Conservation (phyloP, 2,888 invertebrate genomes). For the Oegoconia quadripuncta region DNA sequence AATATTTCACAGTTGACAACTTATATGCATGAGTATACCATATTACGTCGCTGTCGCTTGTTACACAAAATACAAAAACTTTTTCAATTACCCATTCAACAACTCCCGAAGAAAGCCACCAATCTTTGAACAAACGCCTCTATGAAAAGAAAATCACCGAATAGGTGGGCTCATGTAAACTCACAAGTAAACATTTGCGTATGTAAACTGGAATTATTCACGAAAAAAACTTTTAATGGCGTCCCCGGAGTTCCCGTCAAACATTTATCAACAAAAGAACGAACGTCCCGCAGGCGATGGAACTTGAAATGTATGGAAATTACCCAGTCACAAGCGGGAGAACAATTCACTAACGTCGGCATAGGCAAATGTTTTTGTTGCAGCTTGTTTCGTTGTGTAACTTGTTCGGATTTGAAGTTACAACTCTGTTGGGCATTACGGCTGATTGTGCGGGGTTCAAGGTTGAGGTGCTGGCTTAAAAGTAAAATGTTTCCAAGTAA, state of each 20-base stretch:
- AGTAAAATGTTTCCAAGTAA: constrained; percentile 38
- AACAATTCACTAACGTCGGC: constrained; percentile 77
- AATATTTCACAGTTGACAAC: constrained; percentile 12
- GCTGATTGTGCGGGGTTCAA: constrained; percentile 23
- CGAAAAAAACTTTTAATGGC: constrained; percentile 80
- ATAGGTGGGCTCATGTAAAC: constrained; percentile 75
- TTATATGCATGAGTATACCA: constrained; percentile 28
- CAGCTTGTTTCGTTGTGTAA: constrained; percentile 67
- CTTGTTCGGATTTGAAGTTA: constrained; percentile 61
- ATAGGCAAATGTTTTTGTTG: constrained; percentile 78
- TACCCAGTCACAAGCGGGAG: constrained; percentile 77
- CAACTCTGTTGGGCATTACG: constrained; percentile 37
- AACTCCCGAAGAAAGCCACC: constrained; percentile 56
- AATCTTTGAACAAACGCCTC: constrained; percentile 65
- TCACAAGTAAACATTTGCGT: constrained; percentile 78
- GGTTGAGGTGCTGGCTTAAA: constrained; percentile 29
- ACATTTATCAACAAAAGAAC: constrained; percentile 80
- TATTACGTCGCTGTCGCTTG: too few relatives aligned
- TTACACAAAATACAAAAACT: constrained; percentile 57
- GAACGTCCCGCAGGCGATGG: constrained; percentile 79
- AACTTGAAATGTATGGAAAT: constrained; percentile 80
- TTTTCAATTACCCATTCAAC: constrained; percentile 72
- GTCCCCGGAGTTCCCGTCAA: constrained; percentile 79
- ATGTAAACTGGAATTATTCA: constrained; percentile 79
- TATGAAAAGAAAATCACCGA: constrained; percentile 76